These are phyloP conservation scores for Lucifuga dentata DNA, from an alignment of 2,113 vertebrate genomes.

Conservation along the genomic window DNA sequence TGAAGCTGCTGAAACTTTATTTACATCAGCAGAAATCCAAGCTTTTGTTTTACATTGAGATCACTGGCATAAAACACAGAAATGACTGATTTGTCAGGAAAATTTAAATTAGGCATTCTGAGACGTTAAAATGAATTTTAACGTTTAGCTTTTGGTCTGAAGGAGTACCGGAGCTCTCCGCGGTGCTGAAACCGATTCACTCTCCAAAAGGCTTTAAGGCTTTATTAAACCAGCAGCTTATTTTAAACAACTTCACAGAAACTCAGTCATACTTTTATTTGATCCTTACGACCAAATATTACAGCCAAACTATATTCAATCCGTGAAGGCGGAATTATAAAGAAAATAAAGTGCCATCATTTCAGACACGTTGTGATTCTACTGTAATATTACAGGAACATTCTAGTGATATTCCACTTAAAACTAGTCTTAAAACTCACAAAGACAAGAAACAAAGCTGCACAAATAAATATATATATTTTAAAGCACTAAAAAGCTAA, in stretches of 20 bases:
- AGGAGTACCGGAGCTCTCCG: conserved; percentile 60
- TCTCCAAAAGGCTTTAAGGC: neutral
- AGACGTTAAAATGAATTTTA: too few species aligned
- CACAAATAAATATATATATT: too few species aligned
- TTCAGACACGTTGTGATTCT: neutral
- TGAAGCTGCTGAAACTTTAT: too few species aligned
- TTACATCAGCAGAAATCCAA: too few species aligned
- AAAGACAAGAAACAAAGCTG: too few species aligned
- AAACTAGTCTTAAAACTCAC: too few species aligned
- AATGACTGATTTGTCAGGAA: too few species aligned
- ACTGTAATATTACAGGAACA: neutral
- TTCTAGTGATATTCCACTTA: too few species aligned
- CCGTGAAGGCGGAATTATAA: neutral
- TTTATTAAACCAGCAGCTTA: too few species aligned
- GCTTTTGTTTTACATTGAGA: too few species aligned
- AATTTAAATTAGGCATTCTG: too few species aligned
- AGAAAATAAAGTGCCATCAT: neutral
- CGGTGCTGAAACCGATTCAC: conserved; percentile 57
- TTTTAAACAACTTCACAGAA: neutral
- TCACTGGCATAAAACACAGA: too few species aligned
- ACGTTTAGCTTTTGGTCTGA: neutral
- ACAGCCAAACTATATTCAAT: neutral
- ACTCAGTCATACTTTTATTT: neutral
- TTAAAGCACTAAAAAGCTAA: neutral
- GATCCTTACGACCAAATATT: conserved; percentile 26